Conservation (phyloP, 2,797 vertebrate genomes). For the Allobates femoralis region DNA sequence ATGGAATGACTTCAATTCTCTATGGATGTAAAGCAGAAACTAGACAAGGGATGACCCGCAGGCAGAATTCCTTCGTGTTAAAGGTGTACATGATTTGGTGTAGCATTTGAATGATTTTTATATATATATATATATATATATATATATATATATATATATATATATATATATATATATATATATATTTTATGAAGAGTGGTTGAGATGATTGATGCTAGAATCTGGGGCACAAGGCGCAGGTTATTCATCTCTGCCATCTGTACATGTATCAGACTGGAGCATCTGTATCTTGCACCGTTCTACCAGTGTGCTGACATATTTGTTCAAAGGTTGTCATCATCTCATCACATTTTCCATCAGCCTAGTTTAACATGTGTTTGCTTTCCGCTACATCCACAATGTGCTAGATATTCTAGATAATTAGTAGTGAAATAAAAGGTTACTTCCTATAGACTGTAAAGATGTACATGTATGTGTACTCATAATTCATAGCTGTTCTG, state of each 20-base stretch:
- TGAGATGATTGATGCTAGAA: background rate
- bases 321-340: background rate
- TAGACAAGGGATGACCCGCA: background rate
- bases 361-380: background rate
- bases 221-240: background rate
- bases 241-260: background rate
- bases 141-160: background rate
- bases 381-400: background rate
- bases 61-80: background rate
- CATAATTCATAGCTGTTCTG: too few species aligned
- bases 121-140: background rate
- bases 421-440: background rate
- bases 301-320: background rate
- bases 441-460: background rate
- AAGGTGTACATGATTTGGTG: background rate
- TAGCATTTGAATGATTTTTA: background rate
- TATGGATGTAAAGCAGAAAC: background rate
- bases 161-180: background rate
- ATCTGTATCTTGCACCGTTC: background rate
- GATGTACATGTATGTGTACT: background rate
- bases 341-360: background rate
- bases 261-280: background rate
- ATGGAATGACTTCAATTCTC: background rate
- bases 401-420: background rate
- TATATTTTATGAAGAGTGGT: background rate